These are phyloP conservation scores for Morinoia aosen DNA, from an alignment of 2,888 invertebrate species.

Conservation along the genomic window DNA sequence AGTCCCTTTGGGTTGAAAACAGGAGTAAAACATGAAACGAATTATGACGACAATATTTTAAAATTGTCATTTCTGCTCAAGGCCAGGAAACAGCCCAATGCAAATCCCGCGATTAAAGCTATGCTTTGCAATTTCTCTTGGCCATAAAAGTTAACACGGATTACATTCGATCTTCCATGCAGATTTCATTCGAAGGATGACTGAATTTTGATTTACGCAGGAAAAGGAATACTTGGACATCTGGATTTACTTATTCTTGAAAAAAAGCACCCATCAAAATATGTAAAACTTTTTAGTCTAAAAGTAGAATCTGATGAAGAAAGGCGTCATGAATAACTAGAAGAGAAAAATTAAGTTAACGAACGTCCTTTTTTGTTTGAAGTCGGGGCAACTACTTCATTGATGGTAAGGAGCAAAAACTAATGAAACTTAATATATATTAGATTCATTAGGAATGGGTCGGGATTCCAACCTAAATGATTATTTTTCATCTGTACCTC, in stretches of 20 bases:
- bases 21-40: too few species aligned
- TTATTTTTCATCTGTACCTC: not conserved
- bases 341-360: not conserved
- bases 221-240: not conserved
- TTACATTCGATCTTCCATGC: too few species aligned
- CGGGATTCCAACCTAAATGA: not conserved
- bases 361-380: not conserved
- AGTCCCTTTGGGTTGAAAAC: too few species aligned
- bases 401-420: too few species aligned
- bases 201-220: not conserved
- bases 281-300: not conserved
- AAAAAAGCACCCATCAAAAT: too few species aligned
- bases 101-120: too few species aligned
- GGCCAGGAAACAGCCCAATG: too few species aligned
- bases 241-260: not conserved
- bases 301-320: not conserved
- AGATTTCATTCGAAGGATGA: not conserved
- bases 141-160: too few species aligned
- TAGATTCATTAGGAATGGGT: not conserved
- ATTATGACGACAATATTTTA: too few species aligned
- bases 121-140: too few species aligned
- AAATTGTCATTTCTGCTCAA: too few species aligned
- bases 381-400: not conserved
- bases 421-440: not conserved
- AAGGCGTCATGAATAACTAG: not conserved